These are phyloP conservation scores for Myotis davidii DNA, from an alignment of 2,113 vertebrate species.

Conservation along the genomic window DNA sequence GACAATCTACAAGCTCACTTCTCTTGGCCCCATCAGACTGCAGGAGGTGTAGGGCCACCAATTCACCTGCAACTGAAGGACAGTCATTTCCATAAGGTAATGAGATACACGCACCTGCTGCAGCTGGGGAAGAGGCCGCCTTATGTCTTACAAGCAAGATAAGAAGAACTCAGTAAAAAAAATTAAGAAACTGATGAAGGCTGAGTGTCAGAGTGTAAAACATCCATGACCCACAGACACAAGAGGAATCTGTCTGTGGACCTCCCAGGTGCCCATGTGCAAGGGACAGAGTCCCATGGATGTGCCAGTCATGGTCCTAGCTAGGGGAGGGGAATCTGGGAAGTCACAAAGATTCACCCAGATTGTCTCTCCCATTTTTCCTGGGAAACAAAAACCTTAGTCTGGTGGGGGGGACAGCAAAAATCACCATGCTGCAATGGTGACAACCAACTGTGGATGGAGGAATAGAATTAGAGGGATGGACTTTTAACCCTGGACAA, in stretches of 20 bases:
- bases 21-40: too few relatives aligned
- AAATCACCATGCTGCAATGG: background rate
- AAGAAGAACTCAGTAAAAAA: too few relatives aligned
- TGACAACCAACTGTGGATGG: background rate
- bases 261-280: background rate
- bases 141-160: background rate
- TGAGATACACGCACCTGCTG: background rate
- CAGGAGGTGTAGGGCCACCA: background rate
- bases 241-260: accelerated
- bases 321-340: accelerated
- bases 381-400: background rate
- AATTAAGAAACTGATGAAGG: background rate
- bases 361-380: background rate
- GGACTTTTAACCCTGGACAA: background rate
- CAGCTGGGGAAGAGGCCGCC: background rate
- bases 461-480: accelerated
- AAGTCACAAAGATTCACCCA: background rate
- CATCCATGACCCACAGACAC: background rate
- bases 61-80: background rate
- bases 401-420: background rate
- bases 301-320: accelerated
- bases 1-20: background rate
- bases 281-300: background rate
- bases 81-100: background rate
- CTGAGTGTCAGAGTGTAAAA: background rate